Evolutionary conservation across 2,797 vertebrate genomes (phyloP), one percentile per base, ranked within the genome.

Genomic region (Rhinatrema bivittatum): DNA sequence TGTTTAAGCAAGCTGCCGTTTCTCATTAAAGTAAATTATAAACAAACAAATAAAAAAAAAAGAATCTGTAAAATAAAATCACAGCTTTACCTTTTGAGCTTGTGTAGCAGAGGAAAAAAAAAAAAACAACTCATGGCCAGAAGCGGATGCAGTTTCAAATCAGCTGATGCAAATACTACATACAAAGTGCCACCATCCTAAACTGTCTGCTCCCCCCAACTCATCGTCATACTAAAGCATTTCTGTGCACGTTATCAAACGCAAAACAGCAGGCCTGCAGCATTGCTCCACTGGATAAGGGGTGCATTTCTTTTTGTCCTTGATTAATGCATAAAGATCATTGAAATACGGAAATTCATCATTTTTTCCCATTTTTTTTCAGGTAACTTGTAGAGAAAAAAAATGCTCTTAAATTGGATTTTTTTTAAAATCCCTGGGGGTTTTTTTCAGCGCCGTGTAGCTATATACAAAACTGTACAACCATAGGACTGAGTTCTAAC

Each of bases 111-210:
- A 31, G 34, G 55, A 45, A 46, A 55, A 42, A 14, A 33, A 36
- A 24, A 38, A 15, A 11, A 25, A 46, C 72, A 16, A 37, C 32
- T 65, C 67, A 26, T 20, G 20, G 65, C 68, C 62, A 34, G 37
- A 75, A 56, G 62, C 56, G 81, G 79, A 68, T 67, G 59, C 59
- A 70, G 73, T 67, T 62, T 76, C 56, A 72, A 46, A 79, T 82
- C n/a, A n/a, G 81, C 81, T 84, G 78, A 84, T 82, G 79, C 81
- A 84, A 84, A 84, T 84, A 84, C 81, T 84, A 84, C 81, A 73
- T 56, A 51, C 73, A 75, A 78, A 52, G 65, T 81, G 68, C 68
- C 67, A 78, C 74, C 81, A 84, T 81, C 70, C 60, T 80, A 68
- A 79, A 79, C 72, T 73, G 46, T 66, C 79, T 84, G 72, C 73